A percentile compares a stretch with the other conserved stretches of the same genome.
Evolutionary conservation across 2,797 vertebrate genomes (phyloP).

Genomic region (Myotis daubentonii): DNA sequence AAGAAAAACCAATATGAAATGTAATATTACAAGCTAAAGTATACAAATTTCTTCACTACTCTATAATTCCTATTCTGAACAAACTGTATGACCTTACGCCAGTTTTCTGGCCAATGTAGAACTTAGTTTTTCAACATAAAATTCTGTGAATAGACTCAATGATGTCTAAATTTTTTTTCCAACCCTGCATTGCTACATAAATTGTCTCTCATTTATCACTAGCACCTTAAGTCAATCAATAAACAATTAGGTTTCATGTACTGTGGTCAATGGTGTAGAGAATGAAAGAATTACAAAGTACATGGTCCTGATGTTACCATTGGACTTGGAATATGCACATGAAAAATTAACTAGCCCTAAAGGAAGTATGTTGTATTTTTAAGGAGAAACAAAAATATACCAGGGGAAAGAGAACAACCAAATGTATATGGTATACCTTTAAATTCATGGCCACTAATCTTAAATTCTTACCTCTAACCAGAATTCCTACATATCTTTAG

Average conservation of each 20-base stretch:
- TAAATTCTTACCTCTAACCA: not conserved
- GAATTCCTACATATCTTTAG: not conserved
- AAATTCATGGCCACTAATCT: not conserved
- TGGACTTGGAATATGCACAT: not conserved
- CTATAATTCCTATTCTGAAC: not conserved
- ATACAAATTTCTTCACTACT: not conserved
- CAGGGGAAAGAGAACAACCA: not conserved
- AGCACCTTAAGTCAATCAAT: not conserved
- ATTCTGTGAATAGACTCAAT: not conserved
- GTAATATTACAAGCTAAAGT: not conserved
- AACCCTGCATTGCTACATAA: not conserved
- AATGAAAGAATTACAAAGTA: conserved; percentile 32
- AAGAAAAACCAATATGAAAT: not conserved
- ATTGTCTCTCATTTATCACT: not conserved
- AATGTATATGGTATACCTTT: not conserved
- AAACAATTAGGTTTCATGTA: not conserved
- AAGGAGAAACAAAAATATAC: not conserved
- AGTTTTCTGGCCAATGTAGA: not conserved
- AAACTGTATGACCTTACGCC: not conserved
- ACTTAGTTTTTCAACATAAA: not conserved
- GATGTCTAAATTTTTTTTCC: not conserved
- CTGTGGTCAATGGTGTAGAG: not conserved
- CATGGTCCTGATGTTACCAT: not conserved
- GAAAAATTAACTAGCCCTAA: not conserved
- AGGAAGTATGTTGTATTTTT: not conserved